Evolutionary conservation across 2,797 vertebrate species (phyloP), one percentile per base, ranked within the genome.

Genomic region (Distichodus sexfasciatus): DNA sequence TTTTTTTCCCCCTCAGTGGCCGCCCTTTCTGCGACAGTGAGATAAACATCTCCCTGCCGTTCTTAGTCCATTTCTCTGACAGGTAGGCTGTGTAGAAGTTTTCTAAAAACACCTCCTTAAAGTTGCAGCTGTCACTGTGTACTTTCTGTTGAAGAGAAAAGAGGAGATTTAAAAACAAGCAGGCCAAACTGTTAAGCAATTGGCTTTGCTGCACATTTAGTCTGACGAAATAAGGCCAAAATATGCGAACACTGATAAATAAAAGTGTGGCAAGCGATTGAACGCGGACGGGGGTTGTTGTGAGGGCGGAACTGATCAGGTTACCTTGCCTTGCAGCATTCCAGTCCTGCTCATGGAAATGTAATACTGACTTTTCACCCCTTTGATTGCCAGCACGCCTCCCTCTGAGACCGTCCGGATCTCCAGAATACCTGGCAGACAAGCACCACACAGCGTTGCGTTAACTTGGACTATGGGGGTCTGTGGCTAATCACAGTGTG

Each of bases 1-100:
- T 98, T 88, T 91, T 98, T 83, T 90, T 96, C 57, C 97, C 97
- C 83, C 86, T 92, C 79, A 98, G 88, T 0, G 96, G 93, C 64
- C 86, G 81, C 26, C 97, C 97, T 75, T 94, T 97, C 79, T 95
- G 94, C 58, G 93, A 97, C 85, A 99, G 85, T n/a, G 96, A 93
- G 74, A 99, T 90, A 88, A 95, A 99, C 96, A 98, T 97, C 78
- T 95, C 93, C 79, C 91, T 95, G 76, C 93, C 93, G 5, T 86
- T 88, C 86, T 91, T 92, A 84, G 91, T 97, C 94, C 94, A 94
- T 86, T 92, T 96, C 81, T 91, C 91, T 50, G 96, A 98, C 73
- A 95, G 93, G n/a, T 99, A 99, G 0, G 96, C 98, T 6, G 96
- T 98, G 76, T 96, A 98, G 82, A 94, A 94, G 81, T 99, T 99